phyloP scores from a whole-genome alignment of 2,113 vertebrate species.

The Trematocara variabile region DNA sequence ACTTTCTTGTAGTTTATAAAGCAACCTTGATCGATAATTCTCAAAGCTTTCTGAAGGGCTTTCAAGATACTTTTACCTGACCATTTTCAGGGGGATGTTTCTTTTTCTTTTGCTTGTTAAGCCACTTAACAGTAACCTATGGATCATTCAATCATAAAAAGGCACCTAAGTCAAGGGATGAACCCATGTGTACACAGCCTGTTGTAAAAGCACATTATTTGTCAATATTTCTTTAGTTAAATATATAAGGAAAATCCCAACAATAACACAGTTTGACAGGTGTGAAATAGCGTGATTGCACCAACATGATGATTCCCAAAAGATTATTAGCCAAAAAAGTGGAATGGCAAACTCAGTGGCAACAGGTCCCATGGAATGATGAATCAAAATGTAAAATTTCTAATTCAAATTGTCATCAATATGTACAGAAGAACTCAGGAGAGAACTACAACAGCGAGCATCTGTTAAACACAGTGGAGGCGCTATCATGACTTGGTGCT shows the following conservation, averaged over 20 bases:
- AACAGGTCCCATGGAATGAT: background rate
- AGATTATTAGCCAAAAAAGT: background rate
- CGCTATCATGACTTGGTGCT: background rate
- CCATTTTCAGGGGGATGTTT: background rate
- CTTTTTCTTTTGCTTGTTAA: background rate
- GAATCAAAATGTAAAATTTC: background rate
- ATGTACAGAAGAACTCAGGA: background rate
- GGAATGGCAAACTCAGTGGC: background rate
- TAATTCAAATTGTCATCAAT: background rate
- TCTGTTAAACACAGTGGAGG: background rate
- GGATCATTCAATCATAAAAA: background rate
- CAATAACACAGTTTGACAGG: background rate
- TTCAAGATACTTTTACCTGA: background rate
- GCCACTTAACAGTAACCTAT: background rate
- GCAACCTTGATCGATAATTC: background rate
- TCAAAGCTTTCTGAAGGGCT: background rate
- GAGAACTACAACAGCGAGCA: background rate
- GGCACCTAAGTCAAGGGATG: background rate
- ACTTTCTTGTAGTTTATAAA: background rate
- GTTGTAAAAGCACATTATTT: background rate
- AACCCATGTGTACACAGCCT: background rate
- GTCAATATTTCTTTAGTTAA: background rate
- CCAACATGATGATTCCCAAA: background rate
- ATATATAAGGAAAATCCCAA: background rate
- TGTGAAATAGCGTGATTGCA: background rate